These are phyloP conservation scores for Epizoanthus scotinus DNA, from an alignment of 92 coral and sea anemone species.

Conservation along the genomic window DNA sequence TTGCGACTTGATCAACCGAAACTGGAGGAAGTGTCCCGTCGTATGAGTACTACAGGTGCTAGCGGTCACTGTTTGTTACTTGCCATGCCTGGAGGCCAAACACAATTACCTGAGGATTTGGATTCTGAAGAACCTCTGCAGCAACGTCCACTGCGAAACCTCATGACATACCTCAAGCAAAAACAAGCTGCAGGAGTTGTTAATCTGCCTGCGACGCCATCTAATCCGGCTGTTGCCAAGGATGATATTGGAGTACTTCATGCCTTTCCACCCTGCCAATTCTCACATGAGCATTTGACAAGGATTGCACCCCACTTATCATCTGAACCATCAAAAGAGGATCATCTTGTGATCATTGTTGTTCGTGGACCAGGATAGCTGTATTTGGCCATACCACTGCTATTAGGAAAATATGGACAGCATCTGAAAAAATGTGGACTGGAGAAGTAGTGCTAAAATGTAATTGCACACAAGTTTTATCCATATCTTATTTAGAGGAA, in stretches of 20 bases:
- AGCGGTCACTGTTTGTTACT: constrained; percentile 97
- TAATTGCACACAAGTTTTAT: constrained; percentile 35
- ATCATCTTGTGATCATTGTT: constrained; percentile 97
- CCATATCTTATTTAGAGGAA: constrained; percentile 34
- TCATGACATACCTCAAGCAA: constrained; percentile 96
- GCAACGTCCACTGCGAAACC: constrained; percentile 98
- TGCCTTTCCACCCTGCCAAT: constrained; percentile 99
- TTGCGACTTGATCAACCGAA: constrained; percentile 99
- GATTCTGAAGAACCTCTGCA: constrained; percentile 86
- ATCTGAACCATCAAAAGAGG: constrained; percentile 97
- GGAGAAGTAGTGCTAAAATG: constrained; percentile 37
- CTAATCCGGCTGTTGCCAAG: constrained; percentile 70
- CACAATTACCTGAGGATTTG: constrained; percentile 76
- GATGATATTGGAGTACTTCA: constrained; percentile 98
- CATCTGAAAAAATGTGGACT: constrained; percentile 15
- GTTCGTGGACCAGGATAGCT: constrained; percentile 84
- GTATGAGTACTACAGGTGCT: constrained; percentile 98
- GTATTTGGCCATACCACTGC: constrained; percentile 37
- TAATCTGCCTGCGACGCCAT: constrained; percentile 82
- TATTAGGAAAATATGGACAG: constrained; percentile 34
- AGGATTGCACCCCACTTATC: constrained; percentile 99
- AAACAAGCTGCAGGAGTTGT: constrained; percentile 99
- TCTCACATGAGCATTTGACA: constrained; percentile 98
- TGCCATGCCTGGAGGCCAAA: constrained; percentile 98
- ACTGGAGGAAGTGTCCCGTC: constrained; percentile 97